Conservation (phyloP, 2,113 vertebrate species). For the Silurus glanis region DNA sequence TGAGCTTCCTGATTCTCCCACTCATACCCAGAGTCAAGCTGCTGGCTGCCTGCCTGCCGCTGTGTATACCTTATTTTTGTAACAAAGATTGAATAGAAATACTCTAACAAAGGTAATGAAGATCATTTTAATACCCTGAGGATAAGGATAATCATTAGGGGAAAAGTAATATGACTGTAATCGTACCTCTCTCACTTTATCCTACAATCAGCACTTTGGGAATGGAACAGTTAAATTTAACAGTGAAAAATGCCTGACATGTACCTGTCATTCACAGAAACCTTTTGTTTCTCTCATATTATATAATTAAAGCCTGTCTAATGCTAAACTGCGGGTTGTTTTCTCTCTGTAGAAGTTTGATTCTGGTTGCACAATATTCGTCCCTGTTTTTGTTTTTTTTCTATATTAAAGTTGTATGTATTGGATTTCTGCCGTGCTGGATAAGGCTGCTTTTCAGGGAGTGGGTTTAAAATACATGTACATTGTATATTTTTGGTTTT, state of each 20-base stretch:
- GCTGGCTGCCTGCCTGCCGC: slow-evolving; percentile 49
- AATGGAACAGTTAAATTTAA: slow-evolving; percentile 36
- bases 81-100: slow-evolving; percentile 47
- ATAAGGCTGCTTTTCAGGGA: background rate
- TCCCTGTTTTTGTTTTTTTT: background rate
- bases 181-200: slow-evolving; percentile 41
- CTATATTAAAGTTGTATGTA: background rate
- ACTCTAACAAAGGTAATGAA: slow-evolving; percentile 39
- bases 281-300: slow-evolving; percentile 63
- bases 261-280: slow-evolving; percentile 34
- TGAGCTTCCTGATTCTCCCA: slow-evolving; percentile 29
- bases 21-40: slow-evolving; percentile 46
- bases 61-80: slow-evolving; percentile 56
- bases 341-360: slow-evolving; percentile 3
- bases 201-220: slow-evolving; percentile 46
- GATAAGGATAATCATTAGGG: slow-evolving; percentile 43
- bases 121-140: slow-evolving; percentile 42
- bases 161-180: slow-evolving; percentile 35
- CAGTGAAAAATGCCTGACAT: slow-evolving; percentile 30
- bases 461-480: slow-evolving; percentile 1
- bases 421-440: background rate
- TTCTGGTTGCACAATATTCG: background rate
- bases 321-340: slow-evolving; percentile 18
- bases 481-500: background rate
- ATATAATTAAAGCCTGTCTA: slow-evolving; percentile 69